phyloP scores from a whole-genome alignment of 2,888 invertebrate species.

The Amphipyra berbera region DNA sequence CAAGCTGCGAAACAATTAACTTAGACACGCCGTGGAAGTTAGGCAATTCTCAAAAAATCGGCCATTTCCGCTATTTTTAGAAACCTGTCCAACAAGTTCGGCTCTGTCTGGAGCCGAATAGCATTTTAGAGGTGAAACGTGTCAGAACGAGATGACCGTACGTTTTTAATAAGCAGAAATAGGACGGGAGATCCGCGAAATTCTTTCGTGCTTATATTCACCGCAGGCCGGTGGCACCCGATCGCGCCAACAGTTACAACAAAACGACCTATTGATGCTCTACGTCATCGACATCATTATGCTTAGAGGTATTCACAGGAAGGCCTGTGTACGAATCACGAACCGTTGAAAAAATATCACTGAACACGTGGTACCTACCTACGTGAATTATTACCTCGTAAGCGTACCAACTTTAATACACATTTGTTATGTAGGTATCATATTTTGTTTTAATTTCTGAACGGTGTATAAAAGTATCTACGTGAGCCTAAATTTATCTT shows the following conservation, averaged over 20 bases:
- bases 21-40: slow-evolving; percentile 56
- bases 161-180: slow-evolving; percentile 76
- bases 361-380: slow-evolving; percentile 9
- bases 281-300: slow-evolving; percentile 29
- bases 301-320: neutral
- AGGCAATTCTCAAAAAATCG: slow-evolving; percentile 79
- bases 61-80: slow-evolving; percentile 85
- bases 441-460: neutral
- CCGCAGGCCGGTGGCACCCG: slow-evolving; percentile 58
- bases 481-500: too few species aligned
- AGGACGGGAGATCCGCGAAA: slow-evolving; percentile 82
- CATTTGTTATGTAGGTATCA: too few species aligned
- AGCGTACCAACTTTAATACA: neutral
- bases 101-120: slow-evolving; percentile 84
- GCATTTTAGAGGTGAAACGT: slow-evolving; percentile 87
- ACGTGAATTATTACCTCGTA: slow-evolving; percentile 7
- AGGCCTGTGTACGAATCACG: slow-evolving; percentile 1
- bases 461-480: neutral
- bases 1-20: slow-evolving; percentile 37
- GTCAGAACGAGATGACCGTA: slow-evolving; percentile 82
- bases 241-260: slow-evolving; percentile 8
- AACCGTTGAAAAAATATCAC: slow-evolving; percentile 14
- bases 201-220: slow-evolving; percentile 78
- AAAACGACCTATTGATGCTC: slow-evolving; percentile 36
- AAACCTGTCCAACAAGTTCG: slow-evolving; percentile 85